Evolutionary conservation across 2,797 vertebrate species (phyloP).

Genomic region (Halcyon leucocephala): DNA sequence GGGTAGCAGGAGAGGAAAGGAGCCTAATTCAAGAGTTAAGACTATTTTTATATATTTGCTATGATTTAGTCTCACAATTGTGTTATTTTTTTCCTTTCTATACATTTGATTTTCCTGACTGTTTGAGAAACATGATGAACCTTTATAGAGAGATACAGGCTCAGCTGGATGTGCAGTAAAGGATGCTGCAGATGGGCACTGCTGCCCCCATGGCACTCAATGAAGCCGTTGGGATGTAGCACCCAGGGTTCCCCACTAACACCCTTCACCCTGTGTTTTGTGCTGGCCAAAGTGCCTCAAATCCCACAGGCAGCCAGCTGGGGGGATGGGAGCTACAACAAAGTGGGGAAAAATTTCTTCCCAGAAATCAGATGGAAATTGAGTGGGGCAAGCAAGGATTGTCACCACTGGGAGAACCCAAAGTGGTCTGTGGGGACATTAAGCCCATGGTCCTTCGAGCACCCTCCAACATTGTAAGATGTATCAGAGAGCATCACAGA

Average conservation of each 20-base stretch:
- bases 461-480: not conserved
- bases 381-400: not conserved
- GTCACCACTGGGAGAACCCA: not conserved
- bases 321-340: not conserved
- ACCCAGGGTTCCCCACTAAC: not conserved
- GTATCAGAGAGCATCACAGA: not conserved
- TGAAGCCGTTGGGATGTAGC: not conserved
- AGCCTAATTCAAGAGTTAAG: not conserved
- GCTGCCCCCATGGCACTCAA: rapidly evolving
- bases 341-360: rapidly evolving
- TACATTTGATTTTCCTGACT: not conserved
- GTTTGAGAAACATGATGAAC: not conserved
- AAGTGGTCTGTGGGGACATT: not conserved
- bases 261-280: not conserved
- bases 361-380: not conserved
- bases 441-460: rapidly evolving
- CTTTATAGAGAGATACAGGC: not conserved
- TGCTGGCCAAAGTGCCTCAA: not conserved
- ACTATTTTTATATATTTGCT: not conserved
- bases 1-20: not conserved
- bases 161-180: not conserved
- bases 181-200: not conserved
- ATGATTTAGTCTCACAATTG: not conserved
- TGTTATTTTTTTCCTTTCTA: not conserved
- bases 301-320: not conserved